phyloP scores from a whole-genome alignment of 2,888 invertebrate species.

The Unio pictorum region DNA sequence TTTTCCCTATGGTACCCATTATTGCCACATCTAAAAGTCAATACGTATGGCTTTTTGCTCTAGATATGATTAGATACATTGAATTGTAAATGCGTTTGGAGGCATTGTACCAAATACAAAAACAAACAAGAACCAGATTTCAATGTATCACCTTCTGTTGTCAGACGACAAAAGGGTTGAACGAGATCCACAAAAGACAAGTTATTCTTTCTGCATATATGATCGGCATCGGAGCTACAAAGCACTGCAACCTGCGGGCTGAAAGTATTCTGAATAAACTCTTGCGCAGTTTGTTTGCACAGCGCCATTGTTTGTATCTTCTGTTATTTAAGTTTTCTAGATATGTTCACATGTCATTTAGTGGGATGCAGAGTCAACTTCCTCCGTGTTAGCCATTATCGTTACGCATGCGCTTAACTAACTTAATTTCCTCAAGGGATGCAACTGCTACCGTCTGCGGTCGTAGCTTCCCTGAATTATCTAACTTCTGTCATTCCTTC shows the following conservation, averaged over 20 bases:
- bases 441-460: too few species aligned
- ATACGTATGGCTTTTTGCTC: too few species aligned
- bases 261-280: slow-evolving; percentile 91
- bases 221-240: slow-evolving; percentile 86
- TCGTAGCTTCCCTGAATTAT: too few species aligned
- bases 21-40: too few species aligned
- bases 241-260: slow-evolving; percentile 91
- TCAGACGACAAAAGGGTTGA: slow-evolving; percentile 88
- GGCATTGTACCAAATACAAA: not conserved
- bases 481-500: too few species aligned
- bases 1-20: too few species aligned
- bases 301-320: slow-evolving; percentile 68
- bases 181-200: slow-evolving; percentile 90
- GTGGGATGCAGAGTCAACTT: not conserved
- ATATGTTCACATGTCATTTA: not conserved
- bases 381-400: slow-evolving; percentile 3
- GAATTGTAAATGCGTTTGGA: too few species aligned
- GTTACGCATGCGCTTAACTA: slow-evolving; percentile 3
- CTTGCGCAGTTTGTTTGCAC: slow-evolving; percentile 73
- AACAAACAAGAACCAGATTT: not conserved
- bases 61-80: too few species aligned
- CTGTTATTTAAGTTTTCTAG: not conserved
- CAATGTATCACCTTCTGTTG: slow-evolving; percentile 76
- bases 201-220: slow-evolving; percentile 90
- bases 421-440: too few species aligned